These are phyloP conservation scores for Ophioderma brevispina DNA, from an alignment of 35 echinoderm and acorn worm genomes.

Conservation along the genomic window DNA sequence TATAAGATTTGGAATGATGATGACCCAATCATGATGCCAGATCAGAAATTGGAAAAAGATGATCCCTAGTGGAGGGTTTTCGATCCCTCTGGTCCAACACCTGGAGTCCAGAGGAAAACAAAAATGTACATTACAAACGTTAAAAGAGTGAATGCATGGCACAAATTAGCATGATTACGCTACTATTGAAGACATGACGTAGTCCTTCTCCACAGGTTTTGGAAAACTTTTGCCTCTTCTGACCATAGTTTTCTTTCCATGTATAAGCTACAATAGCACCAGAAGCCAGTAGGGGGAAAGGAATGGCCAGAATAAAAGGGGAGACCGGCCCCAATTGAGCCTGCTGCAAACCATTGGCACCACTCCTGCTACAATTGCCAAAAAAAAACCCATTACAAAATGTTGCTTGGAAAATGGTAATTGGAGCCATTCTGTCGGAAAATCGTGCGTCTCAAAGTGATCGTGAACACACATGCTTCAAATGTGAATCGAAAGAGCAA, in stretches of 20 bases:
- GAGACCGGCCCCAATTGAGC: slow-evolving; percentile 77
- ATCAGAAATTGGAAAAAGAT: slow-evolving; percentile 96
- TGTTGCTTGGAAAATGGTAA: slow-evolving; percentile 88
- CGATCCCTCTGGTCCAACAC: slow-evolving; percentile 37
- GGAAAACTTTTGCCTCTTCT: slow-evolving; percentile 70
- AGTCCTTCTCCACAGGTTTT: slow-evolving; percentile 82
- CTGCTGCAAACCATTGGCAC: slow-evolving; percentile 77
- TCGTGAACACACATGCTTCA: slow-evolving; percentile 97
- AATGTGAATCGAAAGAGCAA: slow-evolving; percentile 95
- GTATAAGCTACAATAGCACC: slow-evolving; percentile 72
- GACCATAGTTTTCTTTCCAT: slow-evolving; percentile 91
- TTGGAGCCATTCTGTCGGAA: slow-evolving; percentile 93
- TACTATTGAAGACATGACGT: slow-evolving; percentile 65
- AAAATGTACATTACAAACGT: slow-evolving; percentile 99
- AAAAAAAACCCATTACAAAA: slow-evolving; percentile 94
- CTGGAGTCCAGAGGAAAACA: slow-evolving; percentile 97
- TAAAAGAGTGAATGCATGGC: slow-evolving; percentile 97
- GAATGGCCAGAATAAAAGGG: slow-evolving; percentile 93
- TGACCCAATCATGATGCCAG: slow-evolving; percentile 98
- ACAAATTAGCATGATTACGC: slow-evolving; percentile 77
- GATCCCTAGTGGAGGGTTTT: slow-evolving; percentile 80
- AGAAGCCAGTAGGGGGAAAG: slow-evolving; percentile 74
- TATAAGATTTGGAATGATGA: slow-evolving; percentile 72
- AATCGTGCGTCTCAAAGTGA: slow-evolving; percentile 92
- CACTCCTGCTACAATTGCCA: slow-evolving; percentile 83